Evolutionary conservation across 2,113 vertebrate species (phyloP).

Genomic region (Solea solea): DNA sequence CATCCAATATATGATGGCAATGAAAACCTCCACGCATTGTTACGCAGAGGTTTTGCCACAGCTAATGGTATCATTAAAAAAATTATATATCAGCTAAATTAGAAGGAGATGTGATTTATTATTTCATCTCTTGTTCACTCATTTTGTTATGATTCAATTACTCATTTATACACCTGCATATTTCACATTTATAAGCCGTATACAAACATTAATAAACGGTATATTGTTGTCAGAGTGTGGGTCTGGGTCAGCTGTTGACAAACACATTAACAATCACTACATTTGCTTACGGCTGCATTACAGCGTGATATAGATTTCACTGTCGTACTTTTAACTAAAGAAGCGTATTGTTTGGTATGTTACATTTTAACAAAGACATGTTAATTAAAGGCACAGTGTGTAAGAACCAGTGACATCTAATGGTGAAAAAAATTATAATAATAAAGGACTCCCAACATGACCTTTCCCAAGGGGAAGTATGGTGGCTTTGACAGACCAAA

Average conservation of each 20-base stretch:
- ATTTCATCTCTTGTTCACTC: slow-evolving; percentile 42
- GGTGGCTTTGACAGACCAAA: too few species aligned
- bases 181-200: neutral
- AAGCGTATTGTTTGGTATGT: too few species aligned
- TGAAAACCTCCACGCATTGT: slow-evolving; percentile 57
- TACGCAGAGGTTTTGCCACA: slow-evolving; percentile 34
- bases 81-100: slow-evolving; percentile 42
- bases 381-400: too few species aligned
- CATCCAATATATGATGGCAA: slow-evolving; percentile 64
- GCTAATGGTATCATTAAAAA: slow-evolving; percentile 32
- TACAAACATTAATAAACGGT: neutral
- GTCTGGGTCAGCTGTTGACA: neutral
- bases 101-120: slow-evolving; percentile 26
- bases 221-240: neutral
- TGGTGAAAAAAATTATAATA: too few species aligned
- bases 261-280: neutral
- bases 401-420: too few species aligned
- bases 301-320: neutral
- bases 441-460: too few species aligned
- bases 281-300: neutral
- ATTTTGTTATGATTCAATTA: slow-evolving; percentile 13
- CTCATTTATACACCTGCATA: slow-evolving; percentile 22
- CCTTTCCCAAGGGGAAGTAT: too few species aligned
- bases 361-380: too few species aligned
- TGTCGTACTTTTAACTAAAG: too few species aligned